Evolutionary conservation across 2,113 vertebrate genomes (phyloP), one percentile per base, ranked within the genome.

Genomic region (Narcine bancroftii): DNA sequence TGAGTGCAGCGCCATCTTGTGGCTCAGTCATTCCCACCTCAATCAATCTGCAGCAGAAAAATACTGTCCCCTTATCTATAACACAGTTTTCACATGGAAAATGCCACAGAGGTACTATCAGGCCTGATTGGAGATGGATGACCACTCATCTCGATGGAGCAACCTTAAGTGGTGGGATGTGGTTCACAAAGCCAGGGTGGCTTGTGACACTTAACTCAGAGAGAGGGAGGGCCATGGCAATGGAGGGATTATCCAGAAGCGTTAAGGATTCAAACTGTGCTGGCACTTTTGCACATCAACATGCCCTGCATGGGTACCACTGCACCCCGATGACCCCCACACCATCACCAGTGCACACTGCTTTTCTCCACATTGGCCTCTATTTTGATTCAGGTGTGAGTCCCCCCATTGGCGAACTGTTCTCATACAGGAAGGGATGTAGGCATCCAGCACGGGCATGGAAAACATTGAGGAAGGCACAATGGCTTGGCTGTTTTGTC

Each of bases 1-100:
- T 69, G 89, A 47, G 63, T 1, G 26, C 63, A 69, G 21, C 89
- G 47, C 89, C 89, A 91, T 69, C 89, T 71, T 33, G 89, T 91
- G 89, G 89, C 39, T 79, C 36, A 1, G 85, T 65, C 65, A 39
- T 24, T 66, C 36, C 9, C 60, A 26, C 36, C 60, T 21, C 19
- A 89, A n/a, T n/a, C n/a, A 33, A 15, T 17, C 50, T 4, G 29
- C 24, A 53, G 79, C 24, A 83, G 50, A 11, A 13, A 11, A n/a
- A 5, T 47, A 83, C 50, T 24, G 15, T 56, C 2, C 3, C 3
- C 53, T 83, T 15, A 83, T n/a, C 11, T 50, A 83, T 33, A 4
- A 17, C 53, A 33, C 6, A 33, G 45, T 47, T 83, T 53, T 83
- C 33, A 50, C 9, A 19, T 47, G 33, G 79, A 53, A 83, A 83